Conservation (phyloP, 2,113 vertebrate species). For the Pollachius pollachius region DNA sequence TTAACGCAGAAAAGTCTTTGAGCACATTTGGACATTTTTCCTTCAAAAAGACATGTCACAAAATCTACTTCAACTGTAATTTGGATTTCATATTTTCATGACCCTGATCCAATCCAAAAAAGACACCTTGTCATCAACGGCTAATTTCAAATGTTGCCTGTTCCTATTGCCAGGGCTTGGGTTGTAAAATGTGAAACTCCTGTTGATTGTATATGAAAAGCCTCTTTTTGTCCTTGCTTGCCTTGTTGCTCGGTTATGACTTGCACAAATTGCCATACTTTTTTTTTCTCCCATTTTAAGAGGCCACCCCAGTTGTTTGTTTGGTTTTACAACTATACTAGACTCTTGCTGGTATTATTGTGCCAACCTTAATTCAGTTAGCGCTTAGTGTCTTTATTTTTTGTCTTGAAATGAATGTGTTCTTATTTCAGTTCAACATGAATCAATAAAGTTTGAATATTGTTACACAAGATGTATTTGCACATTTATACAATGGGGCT, state of each 20-base stretch:
- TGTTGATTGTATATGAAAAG: conserved; percentile 26
- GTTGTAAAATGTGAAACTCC: conserved; percentile 24
- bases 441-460: conserved; percentile 75
- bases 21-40: not conserved
- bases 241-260: conserved; percentile 25
- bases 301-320: conserved; percentile 40
- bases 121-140: conserved; percentile 2
- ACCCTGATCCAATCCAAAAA: not conserved
- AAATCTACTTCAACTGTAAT: conserved; percentile 5
- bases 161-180: conserved; percentile 21
- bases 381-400: conserved; percentile 26
- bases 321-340: conserved; percentile 20
- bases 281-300: conserved; percentile 7
- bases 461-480: conserved; percentile 46
- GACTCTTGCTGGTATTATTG: conserved; percentile 46
- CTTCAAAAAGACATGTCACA: not conserved
- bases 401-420: conserved; percentile 46
- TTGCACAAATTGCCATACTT: conserved; percentile 26
- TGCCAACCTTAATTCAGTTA: conserved; percentile 36
- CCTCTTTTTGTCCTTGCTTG: conserved; percentile 28
- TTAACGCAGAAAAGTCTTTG: not conserved
- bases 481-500: not conserved
- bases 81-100: conserved; percentile 24
- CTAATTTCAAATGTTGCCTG: conserved; percentile 13
- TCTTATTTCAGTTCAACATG: conserved; percentile 64